A percentile compares a stretch with the other conserved stretches of the same genome.
phyloP scores from a whole-genome alignment of 35 echinoderm and acorn worm species.

The Apostichopus japonicus region DNA sequence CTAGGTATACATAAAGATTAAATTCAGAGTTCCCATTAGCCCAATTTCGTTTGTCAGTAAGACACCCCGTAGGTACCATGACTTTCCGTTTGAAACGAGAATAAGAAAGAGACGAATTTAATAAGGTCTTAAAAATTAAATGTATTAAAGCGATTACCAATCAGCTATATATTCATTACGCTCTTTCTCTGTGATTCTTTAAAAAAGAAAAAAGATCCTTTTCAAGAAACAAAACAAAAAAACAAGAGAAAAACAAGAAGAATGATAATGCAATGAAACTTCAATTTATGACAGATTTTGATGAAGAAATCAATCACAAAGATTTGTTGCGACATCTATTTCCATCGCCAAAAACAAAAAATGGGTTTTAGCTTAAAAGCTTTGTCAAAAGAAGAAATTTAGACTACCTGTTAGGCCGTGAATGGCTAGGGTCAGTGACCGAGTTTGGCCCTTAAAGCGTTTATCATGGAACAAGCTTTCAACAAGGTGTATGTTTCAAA shows the following conservation, averaged over 20 bases:
- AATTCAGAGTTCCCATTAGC: slow-evolving; percentile 3
- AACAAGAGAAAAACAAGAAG: no score
- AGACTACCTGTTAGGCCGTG: neutral
- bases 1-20: neutral
- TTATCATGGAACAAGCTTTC: neutral
- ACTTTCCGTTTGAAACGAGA: neutral
- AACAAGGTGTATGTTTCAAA: neutral
- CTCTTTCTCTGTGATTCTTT: neutral
- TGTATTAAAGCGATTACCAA: neutral
- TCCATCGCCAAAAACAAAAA: neutral
- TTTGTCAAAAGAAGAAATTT: neutral
- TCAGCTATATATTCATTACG: neutral
- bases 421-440: neutral
- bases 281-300: neutral
- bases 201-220: no score
- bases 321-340: no score
- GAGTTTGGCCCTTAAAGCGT: neutral
- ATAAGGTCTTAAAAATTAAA: neutral
- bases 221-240: no score
- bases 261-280: neutral
- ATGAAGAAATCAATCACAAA: neutral
- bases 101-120: neutral
- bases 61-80: neutral
- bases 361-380: neutral
- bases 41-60: neutral